These are phyloP conservation scores for Catharus ustulatus DNA, from an alignment of 2,797 vertebrate genomes.

Conservation along the genomic window DNA sequence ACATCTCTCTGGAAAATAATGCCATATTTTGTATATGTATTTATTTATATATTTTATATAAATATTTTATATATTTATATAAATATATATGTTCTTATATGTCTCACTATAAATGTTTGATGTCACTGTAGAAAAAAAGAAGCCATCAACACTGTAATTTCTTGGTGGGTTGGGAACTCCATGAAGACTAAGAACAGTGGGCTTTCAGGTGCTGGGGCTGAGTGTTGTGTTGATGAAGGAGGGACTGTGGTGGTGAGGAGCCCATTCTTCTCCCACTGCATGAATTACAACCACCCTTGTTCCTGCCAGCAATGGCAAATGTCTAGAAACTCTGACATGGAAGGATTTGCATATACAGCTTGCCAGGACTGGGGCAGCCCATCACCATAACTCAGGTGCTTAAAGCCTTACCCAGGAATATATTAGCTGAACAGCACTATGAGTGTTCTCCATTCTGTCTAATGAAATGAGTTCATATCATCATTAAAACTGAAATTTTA, in stretches of 20 bases:
- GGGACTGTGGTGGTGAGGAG: rapidly evolving
- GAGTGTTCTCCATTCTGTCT: not conserved
- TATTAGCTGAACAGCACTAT: not conserved
- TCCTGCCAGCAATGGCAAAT: not conserved
- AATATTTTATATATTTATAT: constrained; percentile 72
- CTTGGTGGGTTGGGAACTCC: not conserved
- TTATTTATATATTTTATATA: constrained; percentile 74
- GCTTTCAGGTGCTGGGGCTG: not conserved
- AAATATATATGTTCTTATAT: constrained; percentile 66
- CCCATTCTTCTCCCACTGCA: rapidly evolving
- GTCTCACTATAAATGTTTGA: constrained; percentile 42
- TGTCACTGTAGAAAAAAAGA: not conserved
- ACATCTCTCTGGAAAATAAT: constrained; percentile 52
- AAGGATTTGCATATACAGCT: not conserved
- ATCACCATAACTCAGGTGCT: not conserved
- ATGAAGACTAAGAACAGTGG: not conserved
- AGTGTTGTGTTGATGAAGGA: not conserved
- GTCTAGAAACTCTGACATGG: not conserved
- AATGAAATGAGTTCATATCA: not conserved
- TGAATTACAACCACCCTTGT: not conserved
- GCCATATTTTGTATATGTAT: constrained; percentile 61
- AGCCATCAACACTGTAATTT: not conserved
- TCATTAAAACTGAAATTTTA: not conserved
- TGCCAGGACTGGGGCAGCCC: rapidly evolving
- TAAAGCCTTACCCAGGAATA: not conserved